phyloP scores from a whole-genome alignment of 2,797 vertebrate genomes.

The Myotis findleyi region DNA sequence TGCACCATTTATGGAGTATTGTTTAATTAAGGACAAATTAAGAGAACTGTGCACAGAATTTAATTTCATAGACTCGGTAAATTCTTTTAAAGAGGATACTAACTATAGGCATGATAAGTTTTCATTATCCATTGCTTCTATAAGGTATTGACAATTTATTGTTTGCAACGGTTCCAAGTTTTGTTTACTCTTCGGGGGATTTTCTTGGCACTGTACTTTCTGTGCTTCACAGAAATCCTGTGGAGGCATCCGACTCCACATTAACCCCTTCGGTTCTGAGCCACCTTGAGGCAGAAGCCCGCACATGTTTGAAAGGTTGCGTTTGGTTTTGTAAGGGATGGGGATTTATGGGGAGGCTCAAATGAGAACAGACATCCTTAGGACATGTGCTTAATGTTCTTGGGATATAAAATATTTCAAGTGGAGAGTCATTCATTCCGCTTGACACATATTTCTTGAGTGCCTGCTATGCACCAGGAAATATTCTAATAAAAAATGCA shows the following conservation, averaged over 20 bases:
- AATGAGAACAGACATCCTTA: slow-evolving; percentile 28
- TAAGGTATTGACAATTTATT: slow-evolving; percentile 90
- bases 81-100: slow-evolving; percentile 94
- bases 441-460: slow-evolving; percentile 56
- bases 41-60: slow-evolving; percentile 95
- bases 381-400: slow-evolving; percentile 32
- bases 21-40: slow-evolving; percentile 99
- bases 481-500: neutral
- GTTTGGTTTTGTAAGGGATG: slow-evolving; percentile 32
- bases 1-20: slow-evolving; percentile 95
- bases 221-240: slow-evolving; percentile 76
- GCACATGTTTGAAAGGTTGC: slow-evolving; percentile 9
- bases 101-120: slow-evolving; percentile 95
- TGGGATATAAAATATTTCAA: slow-evolving; percentile 45
- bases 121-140: slow-evolving; percentile 94
- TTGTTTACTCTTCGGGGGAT: slow-evolving; percentile 90
- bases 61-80: slow-evolving; percentile 93
- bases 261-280: slow-evolving; percentile 84
- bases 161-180: slow-evolving; percentile 89
- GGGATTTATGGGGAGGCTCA: neutral
- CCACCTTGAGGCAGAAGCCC: neutral
- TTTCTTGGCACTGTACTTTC: slow-evolving; percentile 85
- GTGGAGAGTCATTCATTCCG: slow-evolving; percentile 16
- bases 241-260: slow-evolving; percentile 59
- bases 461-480: neutral